These are phyloP conservation scores for Papilio polytes DNA, from an alignment of 1,140 invertebrate species.

Conservation along the genomic window DNA sequence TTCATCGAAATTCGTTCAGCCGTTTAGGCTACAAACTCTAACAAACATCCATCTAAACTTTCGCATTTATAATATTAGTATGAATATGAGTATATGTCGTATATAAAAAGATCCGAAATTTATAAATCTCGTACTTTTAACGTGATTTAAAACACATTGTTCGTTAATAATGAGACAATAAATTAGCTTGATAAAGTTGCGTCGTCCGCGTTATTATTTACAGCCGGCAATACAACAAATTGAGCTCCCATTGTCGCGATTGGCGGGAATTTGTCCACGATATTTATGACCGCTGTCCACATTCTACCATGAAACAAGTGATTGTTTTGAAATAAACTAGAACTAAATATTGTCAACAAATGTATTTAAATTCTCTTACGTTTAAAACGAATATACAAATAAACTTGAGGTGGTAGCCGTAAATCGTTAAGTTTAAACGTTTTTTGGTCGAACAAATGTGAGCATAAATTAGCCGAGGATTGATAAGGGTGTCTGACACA, in stretches of 20 bases:
- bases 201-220: constrained; percentile 73
- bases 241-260: constrained; percentile 70
- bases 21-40: too few relatives aligned
- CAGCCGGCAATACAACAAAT: constrained; percentile 67
- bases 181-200: constrained; percentile 76
- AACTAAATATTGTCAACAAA: not conserved
- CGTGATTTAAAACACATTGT: constrained; percentile 20
- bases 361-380: not conserved
- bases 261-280: constrained; percentile 70
- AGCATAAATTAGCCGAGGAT: constrained; percentile 75
- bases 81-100: too few relatives aligned
- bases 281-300: constrained; percentile 68
- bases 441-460: constrained; percentile 79
- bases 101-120: not conserved
- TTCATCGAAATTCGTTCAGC: too few relatives aligned
- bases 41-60: too few relatives aligned
- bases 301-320: constrained; percentile 49
- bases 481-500: constrained; percentile 68
- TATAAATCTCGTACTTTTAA: constrained; percentile 5
- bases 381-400: constrained; percentile 43
- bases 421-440: constrained; percentile 72
- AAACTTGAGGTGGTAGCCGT: constrained; percentile 69
- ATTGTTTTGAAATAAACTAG: constrained; percentile 1
- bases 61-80: not conserved
- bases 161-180: constrained; percentile 71